These are phyloP conservation scores for Ormyrus pomaceus DNA, from an alignment of 2,888 invertebrate species.

Conservation along the genomic window DNA sequence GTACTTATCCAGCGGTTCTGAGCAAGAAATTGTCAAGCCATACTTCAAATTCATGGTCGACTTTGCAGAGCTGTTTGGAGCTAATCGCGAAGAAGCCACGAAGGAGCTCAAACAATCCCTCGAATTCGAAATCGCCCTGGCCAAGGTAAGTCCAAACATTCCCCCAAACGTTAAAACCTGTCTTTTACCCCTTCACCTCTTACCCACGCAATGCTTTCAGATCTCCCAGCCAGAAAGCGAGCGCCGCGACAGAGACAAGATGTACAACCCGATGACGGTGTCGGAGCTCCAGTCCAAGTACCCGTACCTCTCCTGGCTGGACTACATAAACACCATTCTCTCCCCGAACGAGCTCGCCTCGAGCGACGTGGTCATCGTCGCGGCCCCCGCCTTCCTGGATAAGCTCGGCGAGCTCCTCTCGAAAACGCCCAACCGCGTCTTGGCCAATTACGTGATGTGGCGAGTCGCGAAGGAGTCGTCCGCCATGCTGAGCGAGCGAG, in stretches of 20 bases:
- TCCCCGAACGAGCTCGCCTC: slow-evolving; percentile 80
- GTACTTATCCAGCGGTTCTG: too few relatives aligned
- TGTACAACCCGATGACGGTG: slow-evolving; percentile 92
- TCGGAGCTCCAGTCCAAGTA: slow-evolving; percentile 84
- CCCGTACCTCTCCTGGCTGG: slow-evolving; percentile 86
- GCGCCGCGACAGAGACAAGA: slow-evolving; percentile 88
- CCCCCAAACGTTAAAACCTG: too few relatives aligned
- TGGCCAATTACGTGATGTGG: slow-evolving; percentile 79
- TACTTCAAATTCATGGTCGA: too few relatives aligned
- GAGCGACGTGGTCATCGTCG: slow-evolving; percentile 87
- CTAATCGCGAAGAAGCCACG: too few relatives aligned
- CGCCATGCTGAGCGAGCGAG: slow-evolving; percentile 70
- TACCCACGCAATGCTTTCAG: slow-evolving; percentile 28
- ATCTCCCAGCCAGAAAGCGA: slow-evolving; percentile 83
- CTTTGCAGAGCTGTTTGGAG: too few relatives aligned
- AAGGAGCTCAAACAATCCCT: too few relatives aligned
- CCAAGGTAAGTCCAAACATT: too few relatives aligned
- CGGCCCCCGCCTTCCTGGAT: slow-evolving; percentile 80
- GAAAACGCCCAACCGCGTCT: slow-evolving; percentile 68
- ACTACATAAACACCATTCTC: slow-evolving; percentile 88
- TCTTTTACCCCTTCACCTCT: too few relatives aligned
- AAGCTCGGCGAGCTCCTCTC: slow-evolving; percentile 47
- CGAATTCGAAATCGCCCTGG: too few relatives aligned
- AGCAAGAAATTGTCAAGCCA: too few relatives aligned
- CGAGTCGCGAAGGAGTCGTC: slow-evolving; percentile 72